Base-by-base conservation (phyloP, 1,140 invertebrate genomes). In the Drosophila bifasciata region DNA sequence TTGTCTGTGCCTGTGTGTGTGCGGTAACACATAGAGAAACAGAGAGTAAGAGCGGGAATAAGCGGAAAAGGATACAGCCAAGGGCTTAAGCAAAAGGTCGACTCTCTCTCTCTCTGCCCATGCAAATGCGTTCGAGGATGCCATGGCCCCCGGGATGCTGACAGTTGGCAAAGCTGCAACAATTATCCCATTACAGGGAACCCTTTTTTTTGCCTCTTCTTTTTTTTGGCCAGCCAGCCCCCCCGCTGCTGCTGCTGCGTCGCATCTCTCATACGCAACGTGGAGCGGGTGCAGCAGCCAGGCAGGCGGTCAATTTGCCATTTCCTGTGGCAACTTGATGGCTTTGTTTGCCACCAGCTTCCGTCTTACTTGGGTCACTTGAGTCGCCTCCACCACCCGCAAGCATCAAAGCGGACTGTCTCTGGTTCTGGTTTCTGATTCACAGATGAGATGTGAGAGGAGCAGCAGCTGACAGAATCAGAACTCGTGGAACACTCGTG, bases 281-380 rank as follows among this genome's bases (percentile, higher is more conserved):
- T 80, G 51, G 28, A 55, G 50, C 67, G 59, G 60, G 63, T 70
- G 84, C 72, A 81, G 68, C 69, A 68, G 62, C 68, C 73, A 76
- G 71, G 78, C 86, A 83, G 86, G 86, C 86, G 86, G 86, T 90
- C 86, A 90, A 90, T 90, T 90, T 90, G 86, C 62, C 76, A 79
- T 70, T 90, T 90, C 86, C 78, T 80, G 71, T 60, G 55, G 39
- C 23, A 36, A 15, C 11, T 45, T 55, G 53, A 43, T 21, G 32
- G 59, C 59, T 55, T 57, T 46, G 56, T 59, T 51, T 56, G 36
- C 40, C 7, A 44, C 32, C 32, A 36, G 17, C 13, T 44, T 71
- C 45, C 49, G 61, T 46, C 40, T 49, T 46, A 48, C 51, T n/a
- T n/a, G n/a, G 52, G 53, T 64, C 55, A 63, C 46, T 51, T 56